Conservation (phyloP, 2,113 vertebrate species). For the Centropus unirufus region DNA sequence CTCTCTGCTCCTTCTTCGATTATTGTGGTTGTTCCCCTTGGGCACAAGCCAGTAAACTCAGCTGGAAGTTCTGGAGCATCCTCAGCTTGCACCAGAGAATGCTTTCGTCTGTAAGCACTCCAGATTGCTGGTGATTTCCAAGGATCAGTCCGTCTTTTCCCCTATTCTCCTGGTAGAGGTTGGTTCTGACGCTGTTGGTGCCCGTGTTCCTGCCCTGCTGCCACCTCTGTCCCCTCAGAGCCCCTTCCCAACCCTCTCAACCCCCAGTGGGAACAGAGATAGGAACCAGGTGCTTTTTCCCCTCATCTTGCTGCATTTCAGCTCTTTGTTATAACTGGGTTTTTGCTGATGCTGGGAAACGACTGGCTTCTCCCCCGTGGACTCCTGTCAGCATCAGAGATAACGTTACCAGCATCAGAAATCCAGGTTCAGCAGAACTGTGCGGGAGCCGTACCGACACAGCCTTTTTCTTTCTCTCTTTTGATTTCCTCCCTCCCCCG, state of each 20-base stretch:
- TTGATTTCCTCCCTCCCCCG: not conserved
- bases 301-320: not conserved
- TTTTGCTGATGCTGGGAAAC: constrained; percentile 57
- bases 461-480: not conserved
- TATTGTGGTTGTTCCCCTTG: constrained; percentile 14
- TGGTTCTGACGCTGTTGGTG: not conserved
- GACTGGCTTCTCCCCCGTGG: not conserved
- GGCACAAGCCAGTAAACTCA: not conserved
- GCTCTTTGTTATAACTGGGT: not conserved
- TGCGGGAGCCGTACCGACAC: not conserved
- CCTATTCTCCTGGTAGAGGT: not conserved
- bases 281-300: not conserved
- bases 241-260: not conserved
- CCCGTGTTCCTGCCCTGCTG: not conserved
- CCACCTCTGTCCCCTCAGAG: not conserved
- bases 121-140: not conserved
- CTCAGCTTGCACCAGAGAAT: not conserved
- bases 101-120: not conserved
- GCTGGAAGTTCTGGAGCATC: constrained; percentile 4
- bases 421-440: constrained; percentile 45
- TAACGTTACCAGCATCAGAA: constrained; percentile 47
- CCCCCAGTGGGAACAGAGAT: fast-evolving
- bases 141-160: not conserved
- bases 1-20: not conserved
- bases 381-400: constrained; percentile 38